phyloP scores from a whole-genome alignment of 2,797 vertebrate species.

The Hoplostethus mediterraneus region DNA sequence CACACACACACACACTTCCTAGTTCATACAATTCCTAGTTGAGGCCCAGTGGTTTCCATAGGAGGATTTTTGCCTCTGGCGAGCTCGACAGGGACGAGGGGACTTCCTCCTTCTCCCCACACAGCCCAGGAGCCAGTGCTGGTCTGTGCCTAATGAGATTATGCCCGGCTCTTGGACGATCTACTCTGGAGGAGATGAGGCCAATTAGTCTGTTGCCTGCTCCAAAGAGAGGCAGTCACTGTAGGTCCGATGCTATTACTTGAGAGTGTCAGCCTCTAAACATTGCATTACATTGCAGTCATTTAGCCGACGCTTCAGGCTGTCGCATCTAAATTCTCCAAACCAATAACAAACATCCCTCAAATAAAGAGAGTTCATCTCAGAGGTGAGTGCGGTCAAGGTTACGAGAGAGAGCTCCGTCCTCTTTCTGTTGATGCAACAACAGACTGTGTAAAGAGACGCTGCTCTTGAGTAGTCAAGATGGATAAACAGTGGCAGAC shows the following conservation, averaged over 20 bases:
- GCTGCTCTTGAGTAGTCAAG: slow-evolving; percentile 28
- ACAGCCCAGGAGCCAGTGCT: slow-evolving; percentile 44
- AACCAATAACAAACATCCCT: slow-evolving; percentile 58
- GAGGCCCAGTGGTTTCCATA: slow-evolving; percentile 35
- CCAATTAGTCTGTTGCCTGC: slow-evolving; percentile 83
- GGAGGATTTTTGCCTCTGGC: slow-evolving; percentile 57
- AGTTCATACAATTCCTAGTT: slow-evolving; percentile 15
- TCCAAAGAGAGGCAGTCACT: slow-evolving; percentile 76
- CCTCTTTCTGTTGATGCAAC: slow-evolving; percentile 50
- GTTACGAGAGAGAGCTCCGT: slow-evolving; percentile 44
- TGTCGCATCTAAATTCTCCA: background rate
- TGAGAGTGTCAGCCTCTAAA: slow-evolving; percentile 56
- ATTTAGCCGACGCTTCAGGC: too few species aligned
- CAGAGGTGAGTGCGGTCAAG: slow-evolving; percentile 48
- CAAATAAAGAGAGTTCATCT: slow-evolving; percentile 51
- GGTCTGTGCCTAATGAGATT: slow-evolving; percentile 80
- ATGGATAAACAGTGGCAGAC: slow-evolving; percentile 36
- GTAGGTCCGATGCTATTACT: slow-evolving; percentile 71
- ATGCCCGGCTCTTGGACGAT: slow-evolving; percentile 78
- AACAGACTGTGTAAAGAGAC: slow-evolving; percentile 42
- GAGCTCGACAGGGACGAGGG: slow-evolving; percentile 43
- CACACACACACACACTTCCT: slow-evolving; percentile 12
- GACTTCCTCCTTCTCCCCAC: slow-evolving; percentile 45
- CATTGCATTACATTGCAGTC: too few species aligned
- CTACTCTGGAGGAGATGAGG: slow-evolving; percentile 80